Conservation (phyloP, 2,797 vertebrate species). For the Champsocephalus gunnari region DNA sequence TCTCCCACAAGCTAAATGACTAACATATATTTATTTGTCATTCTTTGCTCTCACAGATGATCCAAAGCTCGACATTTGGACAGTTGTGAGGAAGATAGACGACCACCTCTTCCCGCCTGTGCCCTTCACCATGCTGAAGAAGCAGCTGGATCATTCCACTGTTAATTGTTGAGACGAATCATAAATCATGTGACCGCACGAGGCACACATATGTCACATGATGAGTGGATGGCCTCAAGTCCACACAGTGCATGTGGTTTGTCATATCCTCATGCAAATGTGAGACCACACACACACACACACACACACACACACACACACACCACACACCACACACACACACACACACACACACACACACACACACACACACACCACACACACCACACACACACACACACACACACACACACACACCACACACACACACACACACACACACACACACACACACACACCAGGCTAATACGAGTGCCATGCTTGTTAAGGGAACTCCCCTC, state of each 20-base stretch:
- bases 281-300: no score
- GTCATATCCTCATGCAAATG: no score
- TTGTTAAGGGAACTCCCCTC: conserved; percentile 52
- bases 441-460: background rate
- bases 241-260: no score
- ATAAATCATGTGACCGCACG: conserved; percentile 5
- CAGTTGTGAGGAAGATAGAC: background rate
- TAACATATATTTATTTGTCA: no score
- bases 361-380: no score
- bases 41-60: conserved; percentile 1
- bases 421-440: no score
- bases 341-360: no score
- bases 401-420: no score
- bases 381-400: no score
- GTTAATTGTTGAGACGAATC: background rate
- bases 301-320: no score
- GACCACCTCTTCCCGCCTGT: conserved; percentile 22
- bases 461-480: conserved; percentile 54
- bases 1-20: no score
- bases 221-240: background rate
- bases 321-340: no score
- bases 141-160: conserved; percentile 13
- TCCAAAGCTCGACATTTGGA: background rate
- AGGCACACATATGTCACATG: conserved; percentile 21
- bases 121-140: background rate